These are phyloP conservation scores for Drosophila pandora DNA, from an alignment of 1,140 invertebrate genomes.

Conservation along the genomic window DNA sequence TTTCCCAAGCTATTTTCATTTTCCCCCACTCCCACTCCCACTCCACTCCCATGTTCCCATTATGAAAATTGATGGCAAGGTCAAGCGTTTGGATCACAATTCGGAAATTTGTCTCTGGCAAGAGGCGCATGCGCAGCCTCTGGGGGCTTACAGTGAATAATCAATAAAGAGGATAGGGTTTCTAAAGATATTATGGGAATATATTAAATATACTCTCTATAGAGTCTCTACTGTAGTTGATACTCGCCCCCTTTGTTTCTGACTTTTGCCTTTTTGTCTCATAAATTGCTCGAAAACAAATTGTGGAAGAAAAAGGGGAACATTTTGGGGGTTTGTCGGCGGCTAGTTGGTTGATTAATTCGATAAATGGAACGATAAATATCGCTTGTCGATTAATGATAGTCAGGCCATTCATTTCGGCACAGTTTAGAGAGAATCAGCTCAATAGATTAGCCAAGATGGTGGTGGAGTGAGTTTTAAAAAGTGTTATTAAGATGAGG, in stretches of 20 bases:
- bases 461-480: neutral
- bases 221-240: slow-evolving; percentile 12
- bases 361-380: slow-evolving; percentile 39
- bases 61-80: slow-evolving; percentile 78
- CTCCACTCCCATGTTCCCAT: slow-evolving; percentile 35
- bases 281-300: slow-evolving; percentile 48
- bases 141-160: slow-evolving; percentile 6
- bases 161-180: neutral
- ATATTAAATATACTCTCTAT: neutral
- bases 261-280: slow-evolving; percentile 22
- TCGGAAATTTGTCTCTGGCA: slow-evolving; percentile 53
- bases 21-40: neutral
- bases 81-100: slow-evolving; percentile 66
- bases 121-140: slow-evolving; percentile 47
- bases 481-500: neutral
- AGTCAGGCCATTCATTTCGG: slow-evolving; percentile 33
- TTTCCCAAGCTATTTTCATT: slow-evolving; percentile 27
- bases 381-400: slow-evolving; percentile 28
- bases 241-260: slow-evolving; percentile 1
- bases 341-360: slow-evolving; percentile 37
- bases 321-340: neutral
- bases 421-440: neutral
- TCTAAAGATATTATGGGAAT: neutral
- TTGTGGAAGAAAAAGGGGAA: slow-evolving; percentile 12
- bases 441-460: neutral